phyloP scores from a whole-genome alignment of 2,113 vertebrate genomes.

The Zosterops borbonicus region DNA sequence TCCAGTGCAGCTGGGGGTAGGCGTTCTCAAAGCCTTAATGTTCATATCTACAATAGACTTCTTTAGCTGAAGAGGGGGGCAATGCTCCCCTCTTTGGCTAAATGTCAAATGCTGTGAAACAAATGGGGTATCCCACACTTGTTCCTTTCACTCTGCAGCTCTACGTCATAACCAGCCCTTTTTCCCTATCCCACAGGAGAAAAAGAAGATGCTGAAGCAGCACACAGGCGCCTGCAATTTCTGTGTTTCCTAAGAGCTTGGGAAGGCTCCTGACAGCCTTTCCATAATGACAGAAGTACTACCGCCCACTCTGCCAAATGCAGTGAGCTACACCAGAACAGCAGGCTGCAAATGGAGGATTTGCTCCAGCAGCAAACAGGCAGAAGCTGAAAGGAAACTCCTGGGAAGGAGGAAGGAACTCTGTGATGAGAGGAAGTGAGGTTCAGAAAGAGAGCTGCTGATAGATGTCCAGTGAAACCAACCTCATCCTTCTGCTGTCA shows the following conservation, averaged over 20 bases:
- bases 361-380: background rate
- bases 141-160: slow-evolving; percentile 1
- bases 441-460: background rate
- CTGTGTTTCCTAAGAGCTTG: background rate
- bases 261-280: background rate
- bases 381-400: background rate
- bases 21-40: background rate
- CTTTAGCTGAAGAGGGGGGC: background rate
- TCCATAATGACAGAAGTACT: background rate
- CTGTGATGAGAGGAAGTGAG: background rate
- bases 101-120: background rate
- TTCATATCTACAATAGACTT: background rate
- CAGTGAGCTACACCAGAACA: background rate
- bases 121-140: background rate
- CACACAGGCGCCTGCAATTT: background rate
- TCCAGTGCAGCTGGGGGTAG: background rate
- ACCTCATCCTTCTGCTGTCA: background rate
- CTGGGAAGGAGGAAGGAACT: background rate
- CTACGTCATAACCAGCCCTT: background rate
- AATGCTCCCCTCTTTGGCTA: background rate
- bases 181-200: background rate
- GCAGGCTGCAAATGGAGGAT: background rate
- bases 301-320: rapidly evolving
- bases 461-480: background rate
- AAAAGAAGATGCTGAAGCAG: background rate